phyloP scores from a whole-genome alignment of 53 echinoderm and acorn worm genomes.

The Luidia sarsii region DNA sequence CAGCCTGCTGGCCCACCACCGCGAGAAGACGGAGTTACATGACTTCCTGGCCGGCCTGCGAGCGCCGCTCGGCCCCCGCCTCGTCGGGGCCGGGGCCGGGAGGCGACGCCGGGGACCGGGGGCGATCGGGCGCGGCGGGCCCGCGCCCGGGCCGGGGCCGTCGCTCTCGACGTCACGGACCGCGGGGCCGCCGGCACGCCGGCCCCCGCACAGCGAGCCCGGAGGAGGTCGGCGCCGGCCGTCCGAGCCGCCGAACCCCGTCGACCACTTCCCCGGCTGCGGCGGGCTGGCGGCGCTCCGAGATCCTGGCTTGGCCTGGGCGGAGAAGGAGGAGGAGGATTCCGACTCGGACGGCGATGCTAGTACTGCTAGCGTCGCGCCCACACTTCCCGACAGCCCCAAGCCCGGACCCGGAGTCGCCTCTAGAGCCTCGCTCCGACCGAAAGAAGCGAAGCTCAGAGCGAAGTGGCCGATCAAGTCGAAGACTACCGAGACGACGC shows the following conservation, averaged over 20 bases:
- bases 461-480: no score
- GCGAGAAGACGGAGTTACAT: slow-evolving; percentile 10
- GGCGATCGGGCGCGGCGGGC: not conserved
- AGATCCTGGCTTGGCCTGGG: slow-evolving; percentile 27
- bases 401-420: no score
- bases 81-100: slow-evolving; percentile 25
- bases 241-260: not conserved
- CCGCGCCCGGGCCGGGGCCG: not conserved
- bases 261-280: slow-evolving; percentile 10
- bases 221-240: not conserved
- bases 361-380: not conserved
- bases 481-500: not conserved
- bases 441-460: no score
- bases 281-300: no score
- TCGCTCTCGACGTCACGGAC: no score
- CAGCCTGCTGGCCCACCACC: slow-evolving; percentile 21
- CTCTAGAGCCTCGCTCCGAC: no score
- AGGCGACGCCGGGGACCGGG: slow-evolving; percentile 7
- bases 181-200: not conserved
- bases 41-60: slow-evolving; percentile 31
- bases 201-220: not conserved
- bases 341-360: not conserved
- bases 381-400: not conserved
- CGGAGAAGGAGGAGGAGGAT: not conserved
- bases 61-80: slow-evolving; percentile 20